phyloP scores from a whole-genome alignment of 1,140 invertebrate genomes.

The Acromyrmex charruanus region DNA sequence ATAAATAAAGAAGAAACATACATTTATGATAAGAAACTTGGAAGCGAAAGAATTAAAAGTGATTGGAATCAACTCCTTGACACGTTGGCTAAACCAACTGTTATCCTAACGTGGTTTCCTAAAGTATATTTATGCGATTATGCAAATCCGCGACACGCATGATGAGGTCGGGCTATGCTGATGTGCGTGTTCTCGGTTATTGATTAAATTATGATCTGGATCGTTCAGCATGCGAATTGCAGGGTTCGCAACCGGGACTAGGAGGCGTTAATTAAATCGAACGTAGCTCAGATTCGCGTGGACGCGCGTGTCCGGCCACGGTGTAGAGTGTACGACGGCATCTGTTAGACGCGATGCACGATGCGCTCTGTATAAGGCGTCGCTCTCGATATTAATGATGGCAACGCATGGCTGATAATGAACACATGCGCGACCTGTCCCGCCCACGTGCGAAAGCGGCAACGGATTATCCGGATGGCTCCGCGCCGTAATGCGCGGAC shows the following conservation, averaged over 20 bases:
- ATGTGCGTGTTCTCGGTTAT: neutral
- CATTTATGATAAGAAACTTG: neutral
- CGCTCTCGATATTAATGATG: slow-evolving; percentile 74
- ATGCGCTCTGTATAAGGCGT: slow-evolving; percentile 66
- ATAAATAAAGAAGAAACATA: neutral
- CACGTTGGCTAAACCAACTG: neutral
- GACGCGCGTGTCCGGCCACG: neutral
- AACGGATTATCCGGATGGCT: slow-evolving; percentile 53
- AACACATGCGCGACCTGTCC: slow-evolving; percentile 72
- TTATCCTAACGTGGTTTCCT: neutral
- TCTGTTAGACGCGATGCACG: slow-evolving; percentile 21
- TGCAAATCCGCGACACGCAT: slow-evolving; percentile 44
- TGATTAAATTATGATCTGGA: slow-evolving; percentile 64
- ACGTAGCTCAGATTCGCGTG: slow-evolving; percentile 41
- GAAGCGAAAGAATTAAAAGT: neutral
- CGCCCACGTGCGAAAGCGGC: slow-evolving; percentile 67
- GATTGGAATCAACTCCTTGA: neutral
- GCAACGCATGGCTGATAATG: slow-evolving; percentile 70
- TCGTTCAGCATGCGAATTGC: neutral
- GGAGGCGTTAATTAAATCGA: slow-evolving; percentile 60
- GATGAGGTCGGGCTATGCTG: neutral
- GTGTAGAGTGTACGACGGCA: slow-evolving; percentile 15
- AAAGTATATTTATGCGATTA: slow-evolving; percentile 21
- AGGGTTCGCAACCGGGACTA: neutral
- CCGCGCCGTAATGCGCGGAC: slow-evolving; percentile 29